Conservation (phyloP, 2,797 vertebrate species). For the Aulostomus chinensis region DNA sequence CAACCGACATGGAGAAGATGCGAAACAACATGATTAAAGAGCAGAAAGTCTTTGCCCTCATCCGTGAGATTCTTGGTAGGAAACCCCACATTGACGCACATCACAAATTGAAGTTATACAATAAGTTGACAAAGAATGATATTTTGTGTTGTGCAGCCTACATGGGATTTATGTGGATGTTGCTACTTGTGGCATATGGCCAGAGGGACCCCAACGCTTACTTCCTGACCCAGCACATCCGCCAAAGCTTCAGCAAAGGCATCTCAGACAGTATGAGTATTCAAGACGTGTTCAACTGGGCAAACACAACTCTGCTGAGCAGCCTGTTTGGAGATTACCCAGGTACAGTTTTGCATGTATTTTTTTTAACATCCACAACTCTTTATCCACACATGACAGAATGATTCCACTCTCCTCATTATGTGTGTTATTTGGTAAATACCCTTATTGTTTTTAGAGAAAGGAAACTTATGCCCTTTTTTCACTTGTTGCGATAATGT, state of each 20-base stretch:
- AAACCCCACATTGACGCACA: neutral
- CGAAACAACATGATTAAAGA: constrained; percentile 87
- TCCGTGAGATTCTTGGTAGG: constrained; percentile 91
- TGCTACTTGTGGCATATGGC: constrained; percentile 91
- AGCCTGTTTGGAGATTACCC: constrained; percentile 86
- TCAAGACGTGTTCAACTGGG: constrained; percentile 88
- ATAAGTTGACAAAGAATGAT: constrained; percentile 6
- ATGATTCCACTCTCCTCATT: neutral
- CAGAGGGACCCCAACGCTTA: constrained; percentile 92
- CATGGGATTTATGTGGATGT: constrained; percentile 93
- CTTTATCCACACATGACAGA: too few species aligned
- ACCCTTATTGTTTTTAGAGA: too few species aligned
- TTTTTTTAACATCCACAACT: too few species aligned
- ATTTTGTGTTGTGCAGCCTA: constrained; percentile 81
- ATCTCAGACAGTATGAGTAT: constrained; percentile 82
- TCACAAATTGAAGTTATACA: neutral
- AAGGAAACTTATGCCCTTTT: too few species aligned
- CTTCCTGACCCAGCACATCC: constrained; percentile 89
- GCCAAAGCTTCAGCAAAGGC: constrained; percentile 87
- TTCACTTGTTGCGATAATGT: too few species aligned
- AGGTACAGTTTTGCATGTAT: too few species aligned
- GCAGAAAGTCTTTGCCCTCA: constrained; percentile 89
- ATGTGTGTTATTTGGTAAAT: too few species aligned
- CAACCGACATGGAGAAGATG: constrained; percentile 86
- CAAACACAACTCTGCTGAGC: constrained; percentile 86